Percentiles rank a stretch among this genome's conserved stretches.
phyloP scores from a whole-genome alignment of 2,797 vertebrate species.

The Euphonia xanthogaster region DNA sequence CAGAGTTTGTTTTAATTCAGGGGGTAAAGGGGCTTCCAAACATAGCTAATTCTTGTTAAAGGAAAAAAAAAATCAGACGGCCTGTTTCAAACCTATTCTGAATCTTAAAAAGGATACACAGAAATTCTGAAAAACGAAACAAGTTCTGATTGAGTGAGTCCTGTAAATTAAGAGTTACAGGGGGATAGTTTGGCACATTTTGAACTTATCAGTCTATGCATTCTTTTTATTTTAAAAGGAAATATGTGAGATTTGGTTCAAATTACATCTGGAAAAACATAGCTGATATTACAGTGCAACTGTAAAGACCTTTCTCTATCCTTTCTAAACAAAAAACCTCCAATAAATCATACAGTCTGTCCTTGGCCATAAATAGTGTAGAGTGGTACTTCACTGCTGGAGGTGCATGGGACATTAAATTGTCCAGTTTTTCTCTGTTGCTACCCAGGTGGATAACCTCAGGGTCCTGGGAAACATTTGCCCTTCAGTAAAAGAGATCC shows the following conservation, averaged over 20 bases:
- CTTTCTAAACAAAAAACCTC: background rate
- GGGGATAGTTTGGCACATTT: background rate
- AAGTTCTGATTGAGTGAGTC: background rate
- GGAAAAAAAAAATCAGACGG: background rate
- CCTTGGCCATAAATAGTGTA: background rate
- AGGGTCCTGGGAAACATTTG: constrained; percentile 51
- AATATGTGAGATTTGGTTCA: background rate
- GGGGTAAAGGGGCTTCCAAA: background rate
- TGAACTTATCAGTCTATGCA: background rate
- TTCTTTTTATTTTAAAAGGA: background rate
- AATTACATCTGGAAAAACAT: background rate
- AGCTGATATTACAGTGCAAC: background rate
- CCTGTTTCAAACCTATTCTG: background rate
- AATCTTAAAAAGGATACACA: background rate
- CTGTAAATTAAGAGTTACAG: background rate
- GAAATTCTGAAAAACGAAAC: background rate
- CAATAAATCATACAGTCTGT: background rate
- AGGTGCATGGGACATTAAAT: background rate
- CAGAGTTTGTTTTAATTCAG: background rate
- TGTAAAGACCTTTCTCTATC: background rate
- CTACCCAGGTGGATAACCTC: constrained; percentile 49
- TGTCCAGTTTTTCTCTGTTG: constrained; percentile 4
- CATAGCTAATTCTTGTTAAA: background rate
- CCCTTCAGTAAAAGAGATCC: background rate
- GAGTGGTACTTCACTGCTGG: constrained; percentile 9